A percentile compares a stretch with the other conserved stretches of the same genome.
These are phyloP conservation scores for Boloria euphrosyne DNA, from an alignment of 2,888 invertebrate species.

Conservation along the genomic window DNA sequence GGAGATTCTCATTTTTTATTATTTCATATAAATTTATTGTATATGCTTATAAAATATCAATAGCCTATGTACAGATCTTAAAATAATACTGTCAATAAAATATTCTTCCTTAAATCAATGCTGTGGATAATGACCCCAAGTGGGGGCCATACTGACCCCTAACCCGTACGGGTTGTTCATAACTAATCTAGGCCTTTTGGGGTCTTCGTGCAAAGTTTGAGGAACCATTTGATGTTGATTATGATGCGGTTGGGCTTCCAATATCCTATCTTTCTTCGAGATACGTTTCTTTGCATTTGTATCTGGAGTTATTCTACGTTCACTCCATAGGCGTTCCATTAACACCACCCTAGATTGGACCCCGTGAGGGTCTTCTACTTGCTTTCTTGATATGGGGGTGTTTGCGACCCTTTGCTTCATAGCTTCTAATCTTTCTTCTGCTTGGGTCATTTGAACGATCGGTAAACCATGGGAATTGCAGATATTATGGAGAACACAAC, in stretches of 20 bases:
- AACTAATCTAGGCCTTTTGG: slow-evolving; percentile 56
- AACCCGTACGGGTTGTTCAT: slow-evolving; percentile 59
- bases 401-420: slow-evolving; percentile 76
- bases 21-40: slow-evolving; percentile 3
- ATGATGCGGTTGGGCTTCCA: slow-evolving; percentile 46
- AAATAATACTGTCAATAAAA: slow-evolving; percentile 20
- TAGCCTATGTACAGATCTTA: slow-evolving; percentile 28
- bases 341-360: slow-evolving; percentile 54
- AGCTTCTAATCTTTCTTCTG: slow-evolving; percentile 66
- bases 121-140: slow-evolving; percentile 71
- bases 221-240: slow-evolving; percentile 43
- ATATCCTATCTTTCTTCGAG: slow-evolving; percentile 60
- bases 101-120: slow-evolving; percentile 48
- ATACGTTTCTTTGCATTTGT: slow-evolving; percentile 59
- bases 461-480: slow-evolving; percentile 60
- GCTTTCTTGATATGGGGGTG: slow-evolving; percentile 63
- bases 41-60: slow-evolving; percentile 11
- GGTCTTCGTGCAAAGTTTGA: slow-evolving; percentile 30
- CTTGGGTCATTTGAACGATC: slow-evolving; percentile 60
- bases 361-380: slow-evolving; percentile 56
- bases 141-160: slow-evolving; percentile 57
- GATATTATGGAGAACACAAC: slow-evolving; percentile 68
- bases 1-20: background rate
- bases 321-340: slow-evolving; percentile 65
- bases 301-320: slow-evolving; percentile 59